Evolutionary conservation across 1,140 invertebrate genomes (phyloP).

Genomic region (Rhizoglyphus robini): DNA sequence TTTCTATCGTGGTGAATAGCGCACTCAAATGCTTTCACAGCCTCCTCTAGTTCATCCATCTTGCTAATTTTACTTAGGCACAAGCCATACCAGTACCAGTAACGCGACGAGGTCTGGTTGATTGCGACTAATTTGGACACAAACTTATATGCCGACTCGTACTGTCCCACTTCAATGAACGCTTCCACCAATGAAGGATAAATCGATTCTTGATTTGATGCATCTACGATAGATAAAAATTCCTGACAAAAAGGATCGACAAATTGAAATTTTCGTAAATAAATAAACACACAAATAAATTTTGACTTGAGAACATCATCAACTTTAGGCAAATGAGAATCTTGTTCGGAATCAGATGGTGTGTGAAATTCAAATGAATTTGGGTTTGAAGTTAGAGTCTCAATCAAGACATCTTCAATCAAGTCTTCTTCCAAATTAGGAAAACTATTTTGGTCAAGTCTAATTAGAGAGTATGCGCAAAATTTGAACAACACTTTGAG

Average conservation of each 20-base stretch:
- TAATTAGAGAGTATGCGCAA: too few relatives aligned
- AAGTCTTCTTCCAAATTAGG: background rate
- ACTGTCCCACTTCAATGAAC: background rate
- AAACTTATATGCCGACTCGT: background rate
- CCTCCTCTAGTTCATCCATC: background rate
- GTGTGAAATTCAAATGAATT: too few relatives aligned
- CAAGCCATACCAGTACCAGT: conserved; percentile 1
- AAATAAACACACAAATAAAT: background rate
- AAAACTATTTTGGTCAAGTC: too few relatives aligned
- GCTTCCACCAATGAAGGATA: background rate
- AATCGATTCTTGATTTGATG: background rate
- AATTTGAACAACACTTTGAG: background rate
- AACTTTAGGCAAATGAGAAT: background rate
- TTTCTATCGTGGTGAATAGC: background rate
- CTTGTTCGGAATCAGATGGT: too few relatives aligned
- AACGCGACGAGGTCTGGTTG: background rate
- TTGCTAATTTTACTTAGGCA: background rate
- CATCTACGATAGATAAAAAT: background rate
- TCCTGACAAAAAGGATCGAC: background rate
- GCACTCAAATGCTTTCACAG: background rate
- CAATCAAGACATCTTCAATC: too few relatives aligned
- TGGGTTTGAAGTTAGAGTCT: too few relatives aligned
- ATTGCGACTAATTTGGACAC: background rate
- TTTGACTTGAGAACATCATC: background rate
- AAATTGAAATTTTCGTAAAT: background rate